Evolutionary conservation across 2,888 invertebrate genomes (phyloP), one percentile per base, ranked within the genome.

Genomic region (Drosophila pegasa): DNA sequence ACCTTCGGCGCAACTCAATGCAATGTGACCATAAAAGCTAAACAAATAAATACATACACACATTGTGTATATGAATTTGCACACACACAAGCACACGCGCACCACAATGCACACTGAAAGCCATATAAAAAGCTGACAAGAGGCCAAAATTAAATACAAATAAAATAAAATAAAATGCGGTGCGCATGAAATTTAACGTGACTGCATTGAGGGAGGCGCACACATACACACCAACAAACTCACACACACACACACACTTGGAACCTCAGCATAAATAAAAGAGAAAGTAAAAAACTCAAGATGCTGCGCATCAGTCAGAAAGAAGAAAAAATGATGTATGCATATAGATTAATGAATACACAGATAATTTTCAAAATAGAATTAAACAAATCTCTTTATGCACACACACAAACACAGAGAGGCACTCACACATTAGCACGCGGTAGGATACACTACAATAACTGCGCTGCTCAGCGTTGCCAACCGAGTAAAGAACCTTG

Each of bases 281-380:
- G 87, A 83, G 83, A 83, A 83, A 83, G 83, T 87, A 78, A 80
- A 59, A 60, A 59, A 60, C 68, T 70, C 54, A 78, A 85, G 79
- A 85, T 73, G 82, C 65, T 70, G 51, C 47, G 43, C 61, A 76
- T 63, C 59, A 56, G 40, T 29, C 40, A 43, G 40, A 31, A 45
- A 52, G 54, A 51, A 47, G 47, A 10, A 57, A 51, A 47, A 50
- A 10, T 25, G 8, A 48, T 29, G 27, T 31, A 41, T 31, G 38
- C 35, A 43, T 61, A 35, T 56, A 25, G 20, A 59, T 29, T 55
- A 33, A 66, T 41, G 10, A 50, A 70, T 38, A 60, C 27, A 54
- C 37, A 63, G 16, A 60, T 54, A 40, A 63, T 56, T 71, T 61
- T 80, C 55, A 62, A 73, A 87, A 79, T 70, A 84, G 73, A 80